Percentiles rank a stretch among this genome's conserved stretches.
Evolutionary conservation across 2,888 invertebrate genomes (phyloP).

Genomic region (Tridacna gigas): DNA sequence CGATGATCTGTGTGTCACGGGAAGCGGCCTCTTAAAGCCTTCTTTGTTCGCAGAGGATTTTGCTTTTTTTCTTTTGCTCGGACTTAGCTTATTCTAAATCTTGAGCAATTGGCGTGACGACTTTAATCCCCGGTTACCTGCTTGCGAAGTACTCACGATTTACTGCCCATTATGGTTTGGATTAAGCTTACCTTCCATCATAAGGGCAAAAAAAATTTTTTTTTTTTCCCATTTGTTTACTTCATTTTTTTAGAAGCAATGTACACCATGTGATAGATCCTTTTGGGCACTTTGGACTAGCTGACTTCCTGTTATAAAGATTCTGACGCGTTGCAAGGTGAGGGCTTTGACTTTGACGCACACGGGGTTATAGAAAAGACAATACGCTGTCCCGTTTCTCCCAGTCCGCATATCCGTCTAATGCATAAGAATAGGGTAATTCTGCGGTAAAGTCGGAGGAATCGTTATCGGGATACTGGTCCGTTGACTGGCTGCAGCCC

Average conservation of each 20-base stretch:
- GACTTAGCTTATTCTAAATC: constrained; percentile 38
- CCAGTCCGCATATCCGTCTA: not conserved
- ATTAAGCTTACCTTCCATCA: constrained; percentile 5
- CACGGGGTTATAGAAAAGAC: not conserved
- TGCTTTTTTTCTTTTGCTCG: constrained; percentile 14
- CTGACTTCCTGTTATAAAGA: not conserved
- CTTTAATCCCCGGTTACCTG: constrained; percentile 6
- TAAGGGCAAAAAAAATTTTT: constrained; percentile 9
- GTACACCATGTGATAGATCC: not conserved
- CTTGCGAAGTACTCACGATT: not conserved
- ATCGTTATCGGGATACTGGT: not conserved
- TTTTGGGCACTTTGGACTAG: not conserved
- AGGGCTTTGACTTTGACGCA: not conserved
- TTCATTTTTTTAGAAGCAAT: not conserved
- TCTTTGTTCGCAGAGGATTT: not conserved
- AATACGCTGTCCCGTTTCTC: not conserved
- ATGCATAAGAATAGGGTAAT: not conserved
- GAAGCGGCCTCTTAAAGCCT: constrained; percentile 5
- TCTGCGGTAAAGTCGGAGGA: constrained; percentile 2
- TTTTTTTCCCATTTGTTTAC: constrained; percentile 29
- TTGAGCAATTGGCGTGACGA: constrained; percentile 33
- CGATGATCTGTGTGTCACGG: too few species aligned
- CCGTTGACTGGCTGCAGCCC: constrained; percentile 11
- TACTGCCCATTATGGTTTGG: constrained; percentile 17
- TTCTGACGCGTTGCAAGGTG: not conserved